These are phyloP conservation scores for Parazoanthus atlanticus DNA, from an alignment of 92 coral and sea anemone species.

Conservation along the genomic window DNA sequence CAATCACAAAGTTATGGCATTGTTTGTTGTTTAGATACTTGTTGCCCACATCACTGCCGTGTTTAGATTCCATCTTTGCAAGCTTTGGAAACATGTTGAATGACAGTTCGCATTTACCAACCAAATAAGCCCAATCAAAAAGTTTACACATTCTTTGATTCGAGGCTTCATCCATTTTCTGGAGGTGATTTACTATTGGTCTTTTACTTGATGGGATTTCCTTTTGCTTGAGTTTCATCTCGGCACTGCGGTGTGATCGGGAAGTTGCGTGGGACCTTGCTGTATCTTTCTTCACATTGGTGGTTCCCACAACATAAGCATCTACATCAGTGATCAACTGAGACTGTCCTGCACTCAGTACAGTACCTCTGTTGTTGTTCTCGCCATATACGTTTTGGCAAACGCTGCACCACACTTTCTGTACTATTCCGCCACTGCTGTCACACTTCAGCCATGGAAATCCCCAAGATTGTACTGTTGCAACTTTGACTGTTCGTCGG, in stretches of 20 bases:
- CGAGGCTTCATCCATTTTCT: constrained; percentile 39
- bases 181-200: constrained; percentile 27
- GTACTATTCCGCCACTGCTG: constrained; percentile 26
- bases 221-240: constrained; percentile 26
- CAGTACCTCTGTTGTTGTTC: constrained; percentile 13
- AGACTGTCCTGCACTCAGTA: constrained; percentile 33
- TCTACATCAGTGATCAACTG: constrained; percentile 32
- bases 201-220: constrained; percentile 28
- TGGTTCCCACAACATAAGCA: constrained; percentile 34
- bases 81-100: constrained; percentile 44
- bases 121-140: constrained; percentile 32
- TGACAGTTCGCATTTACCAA: constrained; percentile 25
- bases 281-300: constrained; percentile 38
- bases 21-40: constrained; percentile 24
- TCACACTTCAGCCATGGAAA: constrained; percentile 28
- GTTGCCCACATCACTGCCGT: constrained; percentile 28
- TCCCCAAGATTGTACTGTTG: constrained; percentile 33
- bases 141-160: constrained; percentile 30
- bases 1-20: constrained; percentile 34
- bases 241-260: constrained; percentile 30
- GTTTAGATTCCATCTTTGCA: constrained; percentile 27
- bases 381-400: constrained; percentile 28
- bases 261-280: constrained; percentile 35
- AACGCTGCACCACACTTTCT: constrained; percentile 20
- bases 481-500: constrained; percentile 31